phyloP scores from a whole-genome alignment of 92 coral and sea anemone species.

The Phenganax subtilis region DNA sequence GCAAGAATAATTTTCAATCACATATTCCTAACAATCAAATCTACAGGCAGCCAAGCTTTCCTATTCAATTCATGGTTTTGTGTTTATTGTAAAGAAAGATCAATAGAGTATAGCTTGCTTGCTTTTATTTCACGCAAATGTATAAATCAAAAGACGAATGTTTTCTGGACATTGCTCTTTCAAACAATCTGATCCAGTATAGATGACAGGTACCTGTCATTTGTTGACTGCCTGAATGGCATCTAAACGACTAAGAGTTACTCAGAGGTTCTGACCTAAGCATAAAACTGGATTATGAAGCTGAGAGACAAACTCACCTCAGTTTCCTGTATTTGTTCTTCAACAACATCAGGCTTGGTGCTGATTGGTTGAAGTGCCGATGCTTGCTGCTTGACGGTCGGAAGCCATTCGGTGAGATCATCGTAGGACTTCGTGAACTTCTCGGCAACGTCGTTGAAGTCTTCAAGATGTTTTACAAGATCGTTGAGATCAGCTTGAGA shows the following conservation, averaged over 20 bases:
- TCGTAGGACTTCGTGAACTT: conserved; percentile 72
- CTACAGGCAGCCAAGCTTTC: no score
- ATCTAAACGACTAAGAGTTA: neutral
- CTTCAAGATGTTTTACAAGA: conserved; percentile 49
- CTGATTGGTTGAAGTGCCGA: conserved; percentile 90
- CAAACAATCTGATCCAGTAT: neutral
- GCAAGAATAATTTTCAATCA: neutral
- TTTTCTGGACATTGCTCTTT: neutral
- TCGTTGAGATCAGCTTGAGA: conserved; percentile 66
- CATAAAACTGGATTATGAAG: no score
- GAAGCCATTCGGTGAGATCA: conserved; percentile 82
- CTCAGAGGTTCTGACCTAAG: no score
- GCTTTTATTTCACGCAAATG: no score
- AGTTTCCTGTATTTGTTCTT: conserved; percentile 76
- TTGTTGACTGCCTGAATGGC: neutral
- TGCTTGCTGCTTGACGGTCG: conserved; percentile 65
- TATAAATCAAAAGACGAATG: neutral
- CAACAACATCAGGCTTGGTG: conserved; percentile 84
- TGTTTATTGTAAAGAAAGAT: no score
- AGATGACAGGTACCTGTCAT: neutral
- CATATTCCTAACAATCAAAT: neutral
- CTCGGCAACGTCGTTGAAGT: conserved; percentile 67
- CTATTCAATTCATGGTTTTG: no score
- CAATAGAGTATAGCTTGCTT: no score
- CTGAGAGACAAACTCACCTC: conserved; percentile 58